Percentiles rank a stretch among this genome's conserved stretches.
These are phyloP conservation scores for Acleris sparsana DNA, from an alignment of 2,888 invertebrate species.

Conservation along the genomic window DNA sequence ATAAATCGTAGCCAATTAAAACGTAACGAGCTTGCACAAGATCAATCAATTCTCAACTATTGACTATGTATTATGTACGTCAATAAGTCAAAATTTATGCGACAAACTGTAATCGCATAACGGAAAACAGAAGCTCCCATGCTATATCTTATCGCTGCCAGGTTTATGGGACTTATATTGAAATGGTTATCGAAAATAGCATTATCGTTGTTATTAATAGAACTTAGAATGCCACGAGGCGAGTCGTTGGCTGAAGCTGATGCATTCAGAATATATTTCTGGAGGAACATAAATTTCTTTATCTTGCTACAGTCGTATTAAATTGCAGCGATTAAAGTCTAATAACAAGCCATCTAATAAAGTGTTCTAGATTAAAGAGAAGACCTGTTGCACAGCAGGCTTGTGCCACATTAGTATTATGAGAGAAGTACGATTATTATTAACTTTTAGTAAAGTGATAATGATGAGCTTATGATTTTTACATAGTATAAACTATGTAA, in stretches of 20 bases:
- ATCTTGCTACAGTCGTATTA: constrained; percentile 21
- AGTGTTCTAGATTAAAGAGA: background rate
- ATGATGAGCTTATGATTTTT: no score
- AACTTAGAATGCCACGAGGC: constrained; percentile 14
- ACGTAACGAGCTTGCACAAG: background rate
- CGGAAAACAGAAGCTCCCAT: constrained; percentile 24
- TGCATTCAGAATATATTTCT: background rate
- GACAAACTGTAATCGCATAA: constrained; percentile 15
- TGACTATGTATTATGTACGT: background rate
- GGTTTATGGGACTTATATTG: constrained; percentile 26
- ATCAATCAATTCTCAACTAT: background rate
- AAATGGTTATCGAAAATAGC: constrained; percentile 35
- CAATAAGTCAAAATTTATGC: background rate
- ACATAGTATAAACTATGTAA: no score
- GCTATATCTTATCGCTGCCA: constrained; percentile 29
- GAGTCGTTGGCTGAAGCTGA: constrained; percentile 3
- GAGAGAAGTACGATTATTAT: no score
- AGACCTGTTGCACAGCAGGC: no score
- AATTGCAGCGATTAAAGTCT: constrained; percentile 6
- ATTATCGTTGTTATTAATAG: constrained; percentile 33
- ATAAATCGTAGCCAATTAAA: constrained; percentile 2
- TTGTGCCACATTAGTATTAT: no score
- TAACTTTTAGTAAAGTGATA: no score
- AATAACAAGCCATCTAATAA: background rate
- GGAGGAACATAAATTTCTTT: constrained; percentile 5